A percentile compares a stretch with the other conserved stretches of the same genome.
These are phyloP conservation scores for Phyllotis vaccarum DNA, from an alignment of 2,797 vertebrate genomes.

Conservation along the genomic window DNA sequence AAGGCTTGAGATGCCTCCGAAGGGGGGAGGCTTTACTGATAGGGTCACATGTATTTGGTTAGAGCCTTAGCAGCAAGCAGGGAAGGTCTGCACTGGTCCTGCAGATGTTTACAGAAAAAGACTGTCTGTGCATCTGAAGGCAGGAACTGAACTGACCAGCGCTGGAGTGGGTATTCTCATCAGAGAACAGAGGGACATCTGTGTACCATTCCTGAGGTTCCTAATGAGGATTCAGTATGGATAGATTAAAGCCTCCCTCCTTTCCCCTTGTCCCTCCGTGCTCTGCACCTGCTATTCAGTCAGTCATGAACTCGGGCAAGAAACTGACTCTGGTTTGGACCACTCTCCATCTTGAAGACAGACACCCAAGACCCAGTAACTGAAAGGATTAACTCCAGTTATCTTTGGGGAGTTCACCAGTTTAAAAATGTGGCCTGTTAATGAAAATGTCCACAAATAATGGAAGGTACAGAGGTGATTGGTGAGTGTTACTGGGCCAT, in stretches of 20 bases:
- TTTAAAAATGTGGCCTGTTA: background rate
- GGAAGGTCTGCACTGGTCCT: constrained; percentile 62
- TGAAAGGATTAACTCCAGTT: constrained; percentile 17
- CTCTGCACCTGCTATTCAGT: constrained; percentile 1
- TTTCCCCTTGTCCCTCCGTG: background rate
- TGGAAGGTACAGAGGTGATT: background rate
- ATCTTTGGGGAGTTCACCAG: background rate
- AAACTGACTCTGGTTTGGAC: background rate
- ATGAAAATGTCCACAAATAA: background rate
- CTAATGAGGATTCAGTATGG: constrained; percentile 20
- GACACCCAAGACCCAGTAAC: background rate
- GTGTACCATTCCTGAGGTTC: background rate
- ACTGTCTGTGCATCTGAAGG: background rate
- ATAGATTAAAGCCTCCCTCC: constrained; percentile 25
- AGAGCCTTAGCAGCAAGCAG: constrained; percentile 27
- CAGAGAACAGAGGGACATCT: background rate
- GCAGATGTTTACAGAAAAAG: constrained; percentile 55
- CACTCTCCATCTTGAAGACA: constrained; percentile 23
- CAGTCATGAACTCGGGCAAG: background rate
- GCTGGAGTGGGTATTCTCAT: constrained; percentile 5
- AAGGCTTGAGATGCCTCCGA: constrained; percentile 53
- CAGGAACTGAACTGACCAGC: background rate
- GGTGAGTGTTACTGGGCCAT: fast-evolving
- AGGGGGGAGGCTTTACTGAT: background rate
- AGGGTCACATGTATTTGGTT: background rate